Conservation (phyloP, 2,888 invertebrate genomes). For the Leucophenga montana region DNA sequence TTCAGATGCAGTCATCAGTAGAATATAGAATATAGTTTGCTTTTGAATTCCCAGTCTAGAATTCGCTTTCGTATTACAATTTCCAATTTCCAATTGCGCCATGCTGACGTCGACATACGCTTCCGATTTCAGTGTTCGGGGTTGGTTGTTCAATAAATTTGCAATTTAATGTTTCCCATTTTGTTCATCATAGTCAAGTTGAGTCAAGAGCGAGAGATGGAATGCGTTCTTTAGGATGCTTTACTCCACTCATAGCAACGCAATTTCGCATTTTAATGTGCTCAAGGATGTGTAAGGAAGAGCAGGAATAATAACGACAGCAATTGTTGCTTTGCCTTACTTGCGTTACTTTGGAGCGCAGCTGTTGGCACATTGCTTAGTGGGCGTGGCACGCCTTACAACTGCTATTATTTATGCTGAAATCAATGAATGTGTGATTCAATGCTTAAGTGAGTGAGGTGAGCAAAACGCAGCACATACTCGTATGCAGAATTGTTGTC, state of each 20-base stretch:
- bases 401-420: no score
- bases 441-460: no score
- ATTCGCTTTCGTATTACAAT: background rate
- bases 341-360: no score
- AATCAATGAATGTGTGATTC: no score
- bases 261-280: conserved; percentile 68
- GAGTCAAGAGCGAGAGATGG: conserved; percentile 47
- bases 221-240: background rate
- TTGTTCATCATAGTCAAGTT: conserved; percentile 66
- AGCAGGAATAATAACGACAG: no score
- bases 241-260: conserved; percentile 53
- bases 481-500: background rate
- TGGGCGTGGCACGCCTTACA: no score
- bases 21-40: background rate
- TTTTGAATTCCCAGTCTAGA: background rate
- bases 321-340: no score
- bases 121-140: conserved; percentile 15
- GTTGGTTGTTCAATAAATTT: conserved; percentile 62
- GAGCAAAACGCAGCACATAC: no score
- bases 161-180: conserved; percentile 66
- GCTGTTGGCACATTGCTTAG: no score
- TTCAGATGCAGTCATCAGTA: background rate
- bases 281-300: conserved; percentile 67
- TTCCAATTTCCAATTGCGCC: background rate
- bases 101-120: background rate